These are phyloP conservation scores for Drosophila pseudoobscura DNA, from an alignment of 1,140 invertebrate genomes.

Conservation along the genomic window DNA sequence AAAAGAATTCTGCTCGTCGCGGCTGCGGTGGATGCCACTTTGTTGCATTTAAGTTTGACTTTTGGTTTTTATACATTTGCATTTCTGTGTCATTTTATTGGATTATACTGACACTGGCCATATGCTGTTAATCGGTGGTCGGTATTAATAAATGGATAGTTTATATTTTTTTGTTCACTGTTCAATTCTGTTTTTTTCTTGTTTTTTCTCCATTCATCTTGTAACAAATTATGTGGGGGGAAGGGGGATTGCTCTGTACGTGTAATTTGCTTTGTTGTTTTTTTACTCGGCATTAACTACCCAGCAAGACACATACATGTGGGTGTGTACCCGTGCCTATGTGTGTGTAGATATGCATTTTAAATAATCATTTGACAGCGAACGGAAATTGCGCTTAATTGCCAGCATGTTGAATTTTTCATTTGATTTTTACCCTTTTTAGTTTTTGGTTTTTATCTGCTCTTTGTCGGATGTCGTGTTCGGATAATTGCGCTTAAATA, in stretches of 20 bases:
- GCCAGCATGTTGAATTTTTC: constrained; percentile 51
- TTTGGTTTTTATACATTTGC: constrained; percentile 10
- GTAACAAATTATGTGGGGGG: constrained; percentile 15
- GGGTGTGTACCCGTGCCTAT: constrained; percentile 17
- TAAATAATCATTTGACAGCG: constrained; percentile 51
- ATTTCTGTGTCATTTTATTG: constrained; percentile 16
- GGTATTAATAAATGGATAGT: constrained; percentile 49
- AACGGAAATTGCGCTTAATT: constrained; percentile 71
- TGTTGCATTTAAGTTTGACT: constrained; percentile 54
- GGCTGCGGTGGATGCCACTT: constrained; percentile 15
- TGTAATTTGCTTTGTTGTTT: constrained; percentile 46
- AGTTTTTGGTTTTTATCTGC: not conserved
- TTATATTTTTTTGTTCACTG: constrained; percentile 21
- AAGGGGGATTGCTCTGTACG: not conserved
- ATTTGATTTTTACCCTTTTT: constrained; percentile 29
- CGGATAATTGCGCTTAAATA: constrained; percentile 49
- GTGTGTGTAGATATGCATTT: constrained; percentile 39
- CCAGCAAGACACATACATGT: constrained; percentile 6
- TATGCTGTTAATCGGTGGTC: constrained; percentile 46
- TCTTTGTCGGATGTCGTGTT: constrained; percentile 8
- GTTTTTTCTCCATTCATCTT: constrained; percentile 38
- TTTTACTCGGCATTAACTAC: constrained; percentile 14
- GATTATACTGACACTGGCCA: constrained; percentile 43
- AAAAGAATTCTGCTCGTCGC: constrained; percentile 18
- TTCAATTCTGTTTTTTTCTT: constrained; percentile 10